These are phyloP conservation scores for Brachypterus glaber DNA, from an alignment of 2,888 invertebrate species.

Conservation along the genomic window DNA sequence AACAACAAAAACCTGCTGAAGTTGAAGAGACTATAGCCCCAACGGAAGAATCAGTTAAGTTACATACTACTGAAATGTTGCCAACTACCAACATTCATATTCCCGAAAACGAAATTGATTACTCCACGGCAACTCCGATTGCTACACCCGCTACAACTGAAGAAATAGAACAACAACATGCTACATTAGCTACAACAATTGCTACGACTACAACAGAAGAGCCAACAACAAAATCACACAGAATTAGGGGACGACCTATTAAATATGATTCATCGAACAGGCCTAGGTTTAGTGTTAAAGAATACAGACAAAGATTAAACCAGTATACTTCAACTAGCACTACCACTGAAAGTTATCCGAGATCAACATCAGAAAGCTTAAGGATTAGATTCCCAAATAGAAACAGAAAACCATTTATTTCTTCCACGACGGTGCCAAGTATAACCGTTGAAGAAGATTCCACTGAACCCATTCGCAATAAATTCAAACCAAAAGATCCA, in stretches of 20 bases:
- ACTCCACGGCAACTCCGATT: constrained; percentile 19
- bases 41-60: constrained; percentile 12
- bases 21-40: constrained; percentile 6
- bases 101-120: constrained; percentile 36
- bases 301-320: constrained; percentile 58
- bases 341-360: constrained; percentile 24
- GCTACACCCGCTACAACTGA: constrained; percentile 7
- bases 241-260: constrained; percentile 37
- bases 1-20: neutral
- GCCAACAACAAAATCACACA: constrained; percentile 26
- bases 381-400: constrained; percentile 38
- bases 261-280: constrained; percentile 50
- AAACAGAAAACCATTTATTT: constrained; percentile 35
- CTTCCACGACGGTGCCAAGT: constrained; percentile 31
- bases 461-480: constrained; percentile 32
- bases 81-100: constrained; percentile 21
- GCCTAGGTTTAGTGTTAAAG: constrained; percentile 68
- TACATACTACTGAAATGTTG: constrained; percentile 18
- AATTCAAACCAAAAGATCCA: constrained; percentile 38
- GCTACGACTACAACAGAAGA: constrained; percentile 28
- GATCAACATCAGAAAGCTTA: constrained; percentile 22
- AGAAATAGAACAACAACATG: constrained; percentile 15
- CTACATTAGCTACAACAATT: constrained; percentile 27
- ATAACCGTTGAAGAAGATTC: constrained; percentile 30
- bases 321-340: constrained; percentile 43